Conservation (phyloP, 2,113 vertebrate genomes). For the Rhipidura dahli region DNA sequence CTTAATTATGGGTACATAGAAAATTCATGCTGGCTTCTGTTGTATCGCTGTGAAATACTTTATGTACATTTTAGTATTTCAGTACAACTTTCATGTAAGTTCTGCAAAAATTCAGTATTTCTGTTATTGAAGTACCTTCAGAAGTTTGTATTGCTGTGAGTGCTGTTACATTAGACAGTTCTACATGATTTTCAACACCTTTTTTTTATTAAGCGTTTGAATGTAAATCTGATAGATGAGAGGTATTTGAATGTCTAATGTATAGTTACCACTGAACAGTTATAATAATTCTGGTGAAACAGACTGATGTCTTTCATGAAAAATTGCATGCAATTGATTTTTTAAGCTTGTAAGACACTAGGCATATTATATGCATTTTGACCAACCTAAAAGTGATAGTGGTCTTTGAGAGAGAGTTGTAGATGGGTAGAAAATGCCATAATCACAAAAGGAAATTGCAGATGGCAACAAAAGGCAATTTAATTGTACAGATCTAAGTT, state of each 20-base stretch:
- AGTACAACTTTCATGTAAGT: neutral
- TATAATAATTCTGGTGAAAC: neutral
- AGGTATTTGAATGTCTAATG: neutral
- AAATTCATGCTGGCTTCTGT: neutral
- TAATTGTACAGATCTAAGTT: neutral
- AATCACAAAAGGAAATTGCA: neutral
- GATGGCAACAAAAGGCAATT: neutral
- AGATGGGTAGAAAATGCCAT: neutral
- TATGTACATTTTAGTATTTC: neutral
- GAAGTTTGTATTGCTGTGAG: neutral
- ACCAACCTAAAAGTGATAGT: neutral
- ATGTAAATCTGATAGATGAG: neutral
- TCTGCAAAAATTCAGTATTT: neutral
- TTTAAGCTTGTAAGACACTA: neutral
- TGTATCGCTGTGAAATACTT: neutral
- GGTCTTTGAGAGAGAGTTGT: neutral
- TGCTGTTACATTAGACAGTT: neutral
- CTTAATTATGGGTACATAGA: accelerated
- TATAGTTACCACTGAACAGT: neutral
- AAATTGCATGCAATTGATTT: neutral
- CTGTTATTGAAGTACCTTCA: neutral
- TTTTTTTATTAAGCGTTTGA: neutral
- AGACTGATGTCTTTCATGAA: neutral
- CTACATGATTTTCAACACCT: neutral
- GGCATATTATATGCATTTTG: neutral